phyloP scores from a whole-genome alignment of 2,888 invertebrate genomes.

The Drosophila melanosoma region DNA sequence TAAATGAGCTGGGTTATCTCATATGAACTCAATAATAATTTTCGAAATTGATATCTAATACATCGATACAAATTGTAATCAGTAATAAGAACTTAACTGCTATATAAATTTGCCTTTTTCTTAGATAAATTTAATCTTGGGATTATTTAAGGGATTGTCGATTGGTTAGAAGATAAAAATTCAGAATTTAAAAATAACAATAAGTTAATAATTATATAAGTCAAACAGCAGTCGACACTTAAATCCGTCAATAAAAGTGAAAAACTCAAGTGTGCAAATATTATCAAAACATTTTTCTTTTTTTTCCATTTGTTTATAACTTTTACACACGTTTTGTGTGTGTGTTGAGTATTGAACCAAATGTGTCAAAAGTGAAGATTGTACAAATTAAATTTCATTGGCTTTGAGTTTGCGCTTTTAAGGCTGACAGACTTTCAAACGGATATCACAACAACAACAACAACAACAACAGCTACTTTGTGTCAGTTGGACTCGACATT shows the following conservation, averaged over 20 bases:
- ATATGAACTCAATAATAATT: not conserved
- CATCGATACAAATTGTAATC: not conserved
- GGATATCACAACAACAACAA: constrained; percentile 11
- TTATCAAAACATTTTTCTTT: constrained; percentile 3
- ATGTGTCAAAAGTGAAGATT: constrained; percentile 48
- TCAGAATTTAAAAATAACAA: no score
- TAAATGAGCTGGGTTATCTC: constrained; percentile 1
- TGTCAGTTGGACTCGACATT: constrained; percentile 65
- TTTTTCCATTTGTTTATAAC: no score
- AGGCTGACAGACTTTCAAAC: constrained; percentile 35
- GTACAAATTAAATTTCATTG: constrained; percentile 45
- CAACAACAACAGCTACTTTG: constrained; percentile 46
- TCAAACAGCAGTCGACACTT: not conserved
- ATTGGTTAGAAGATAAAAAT: not conserved
- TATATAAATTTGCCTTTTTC: not conserved
- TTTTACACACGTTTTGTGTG: not conserved
- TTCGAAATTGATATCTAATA: not conserved
- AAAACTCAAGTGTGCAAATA: constrained; percentile 17
- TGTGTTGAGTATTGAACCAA: constrained; percentile 27
- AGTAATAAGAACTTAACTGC: not conserved
- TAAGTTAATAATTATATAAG: no score
- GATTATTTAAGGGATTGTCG: not conserved
- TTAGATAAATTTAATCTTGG: not conserved
- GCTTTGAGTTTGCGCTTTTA: constrained; percentile 33
- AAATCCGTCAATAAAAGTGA: constrained; percentile 23